These are phyloP conservation scores for Propithecus coquereli DNA, from an alignment of 2,113 vertebrate genomes.

Conservation along the genomic window DNA sequence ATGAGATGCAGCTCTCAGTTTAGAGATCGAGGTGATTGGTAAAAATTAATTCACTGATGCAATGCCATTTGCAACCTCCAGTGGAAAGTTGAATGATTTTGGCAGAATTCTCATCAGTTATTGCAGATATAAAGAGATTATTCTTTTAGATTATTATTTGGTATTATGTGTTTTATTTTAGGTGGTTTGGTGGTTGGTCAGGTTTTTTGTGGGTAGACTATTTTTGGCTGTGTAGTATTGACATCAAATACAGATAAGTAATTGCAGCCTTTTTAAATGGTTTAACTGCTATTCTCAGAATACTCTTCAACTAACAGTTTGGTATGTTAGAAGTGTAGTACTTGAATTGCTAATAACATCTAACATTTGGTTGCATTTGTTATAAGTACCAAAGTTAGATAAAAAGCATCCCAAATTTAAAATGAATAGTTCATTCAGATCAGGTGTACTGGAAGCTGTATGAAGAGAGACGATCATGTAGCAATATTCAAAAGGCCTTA, in stretches of 20 bases:
- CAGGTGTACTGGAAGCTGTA: not conserved
- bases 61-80: not conserved
- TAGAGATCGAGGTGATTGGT: not conserved
- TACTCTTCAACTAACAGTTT: not conserved
- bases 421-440: not conserved
- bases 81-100: not conserved
- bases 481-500: not conserved
- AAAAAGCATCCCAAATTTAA: not conserved
- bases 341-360: not conserved
- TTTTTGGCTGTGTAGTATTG: not conserved
- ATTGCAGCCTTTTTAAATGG: not conserved
- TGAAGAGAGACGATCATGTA: not conserved
- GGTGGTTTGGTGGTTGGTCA: not conserved
- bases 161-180: not conserved
- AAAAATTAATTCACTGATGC: not conserved
- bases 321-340: not conserved
- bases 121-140: not conserved
- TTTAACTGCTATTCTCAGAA: not conserved
- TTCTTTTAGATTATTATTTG: not conserved
- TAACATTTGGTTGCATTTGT: not conserved
- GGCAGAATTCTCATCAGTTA: not conserved
- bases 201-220: not conserved
- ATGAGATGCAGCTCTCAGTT: not conserved
- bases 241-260: not conserved
- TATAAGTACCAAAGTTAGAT: not conserved